Base-by-base conservation (phyloP, 2,797 vertebrate genomes). In the Sarcophilus harrisii region DNA sequence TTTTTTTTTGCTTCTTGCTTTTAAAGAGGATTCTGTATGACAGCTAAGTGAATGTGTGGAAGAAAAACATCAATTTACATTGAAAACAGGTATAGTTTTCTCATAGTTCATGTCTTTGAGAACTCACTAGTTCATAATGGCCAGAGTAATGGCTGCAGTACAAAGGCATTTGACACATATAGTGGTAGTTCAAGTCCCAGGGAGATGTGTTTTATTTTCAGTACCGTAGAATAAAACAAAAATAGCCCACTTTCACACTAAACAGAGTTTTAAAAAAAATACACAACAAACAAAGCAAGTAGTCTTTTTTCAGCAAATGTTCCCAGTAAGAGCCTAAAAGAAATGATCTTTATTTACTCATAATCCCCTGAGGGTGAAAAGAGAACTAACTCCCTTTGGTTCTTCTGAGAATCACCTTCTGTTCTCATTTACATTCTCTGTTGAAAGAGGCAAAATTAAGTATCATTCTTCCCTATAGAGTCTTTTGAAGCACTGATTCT, bases 31-130 rank as follows among this genome's bases (percentile, higher is more conserved):
- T 29, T 91, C 21, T 87, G 73, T 81, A 38, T 93, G 90, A 91
- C 32, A 95, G 54, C 0, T 94, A n/a, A 96, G 91, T 95, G 8
- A 87, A 45, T 45, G 21, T 87, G 2, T 1, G 95, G 30, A 94
- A 94, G 91, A 96, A 95, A 90, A 96, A 96, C 21, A 95, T 96
- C 62, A 93, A 38, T 90, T 95, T 95, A 93, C 57, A 90, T 29
- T 49, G 87, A 96, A 96, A 81, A 95, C 92, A 96, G 59, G 0
- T 89, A 54, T 27, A 57, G 3, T 58, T 95, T 9, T 97, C 13
- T 97, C 91, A 94, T 94, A 93, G 96, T 95, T 97, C 58, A 93
- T 60, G 12, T 96, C 91, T 96, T 96, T 92, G 52, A 93, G 91
- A 96, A 59, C 13, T 62, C 1, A 45, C 12, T 60, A 60, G 38